Evolutionary conservation across 2,888 invertebrate species (phyloP), one percentile per base, ranked within the genome.

Genomic region (Sialis fuliginosa): DNA sequence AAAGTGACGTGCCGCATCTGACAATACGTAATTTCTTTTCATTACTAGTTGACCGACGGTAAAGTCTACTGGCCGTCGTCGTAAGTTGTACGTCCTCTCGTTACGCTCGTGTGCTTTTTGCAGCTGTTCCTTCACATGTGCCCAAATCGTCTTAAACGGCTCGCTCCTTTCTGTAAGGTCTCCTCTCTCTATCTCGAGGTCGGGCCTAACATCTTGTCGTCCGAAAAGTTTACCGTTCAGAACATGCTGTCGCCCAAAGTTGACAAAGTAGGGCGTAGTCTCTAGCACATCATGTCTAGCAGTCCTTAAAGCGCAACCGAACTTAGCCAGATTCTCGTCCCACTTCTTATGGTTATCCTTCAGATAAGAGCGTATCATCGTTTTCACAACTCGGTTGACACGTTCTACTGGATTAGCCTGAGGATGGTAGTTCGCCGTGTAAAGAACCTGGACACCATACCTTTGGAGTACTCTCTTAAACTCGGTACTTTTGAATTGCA

Each of bases 371-470:
- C 22, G 22, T 22, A 22, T 22, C 22, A 22, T 22, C 22, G 22
- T 54, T 30, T 56, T 53, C 0, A 57, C 1, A 0, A 50, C 50
- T 22, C 54, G 44, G 32, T 56, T 56, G 4, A 52, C 50, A 6
- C 54, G 42, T 46, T 58, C 56, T 0, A 52, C 51, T 0, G 55
- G 57, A 46, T 56, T 56, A 0, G 52, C 52, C 22, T 22, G 22
- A 22, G 22, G 22, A 22, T 22, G 22, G 22, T 22, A 22, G 22
- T 22, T 22, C 2, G 22, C 22, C 22, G 22, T 22, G 4, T 22
- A 22, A 22, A 22, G 22, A 22, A 4, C 22, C 22, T 22, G 22
- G 22, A 22, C 22, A 4, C 22, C 22, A 22, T 22, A 22, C 22
- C 4, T 22, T 22, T 22, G 22, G 22, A 22, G 22, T 22, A 22